Conservation (phyloP, 23 tunicate species). For the Halocynthia aurantium region DNA sequence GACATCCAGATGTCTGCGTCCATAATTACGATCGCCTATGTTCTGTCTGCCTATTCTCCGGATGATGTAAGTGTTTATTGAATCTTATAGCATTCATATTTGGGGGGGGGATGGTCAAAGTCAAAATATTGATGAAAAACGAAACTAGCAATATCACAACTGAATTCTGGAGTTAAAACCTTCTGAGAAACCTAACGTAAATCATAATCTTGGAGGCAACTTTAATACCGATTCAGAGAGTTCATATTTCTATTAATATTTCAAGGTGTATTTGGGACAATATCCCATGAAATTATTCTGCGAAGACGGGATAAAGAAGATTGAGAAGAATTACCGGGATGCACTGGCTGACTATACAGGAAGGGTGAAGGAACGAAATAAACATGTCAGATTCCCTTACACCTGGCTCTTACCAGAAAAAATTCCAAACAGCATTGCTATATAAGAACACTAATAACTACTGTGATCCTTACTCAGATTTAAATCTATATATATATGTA, state of each 20-base stretch:
- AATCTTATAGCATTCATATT: background rate
- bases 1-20: background rate
- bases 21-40: slow-evolving; percentile 13
- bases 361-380: slow-evolving; percentile 14
- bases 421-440: slow-evolving; percentile 54
- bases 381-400: slow-evolving; percentile 29
- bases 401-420: slow-evolving; percentile 38
- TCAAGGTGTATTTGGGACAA: slow-evolving; percentile 22
- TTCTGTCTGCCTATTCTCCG: background rate
- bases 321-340: slow-evolving; percentile 1
- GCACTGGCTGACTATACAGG: slow-evolving; percentile 2
- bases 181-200: no score
- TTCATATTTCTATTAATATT: background rate
- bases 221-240: background rate
- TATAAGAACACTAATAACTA: slow-evolving; percentile 2
- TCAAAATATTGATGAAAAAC: no score
- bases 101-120: no score
- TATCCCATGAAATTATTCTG: slow-evolving; percentile 15
- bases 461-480: no score
- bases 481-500: no score
- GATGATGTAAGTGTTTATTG: background rate
- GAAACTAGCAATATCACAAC: no score
- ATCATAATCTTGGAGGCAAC: background rate
- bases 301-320: background rate
- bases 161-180: no score